phyloP scores from a whole-genome alignment of 2,797 vertebrate genomes.

The Paguma larvata region DNA sequence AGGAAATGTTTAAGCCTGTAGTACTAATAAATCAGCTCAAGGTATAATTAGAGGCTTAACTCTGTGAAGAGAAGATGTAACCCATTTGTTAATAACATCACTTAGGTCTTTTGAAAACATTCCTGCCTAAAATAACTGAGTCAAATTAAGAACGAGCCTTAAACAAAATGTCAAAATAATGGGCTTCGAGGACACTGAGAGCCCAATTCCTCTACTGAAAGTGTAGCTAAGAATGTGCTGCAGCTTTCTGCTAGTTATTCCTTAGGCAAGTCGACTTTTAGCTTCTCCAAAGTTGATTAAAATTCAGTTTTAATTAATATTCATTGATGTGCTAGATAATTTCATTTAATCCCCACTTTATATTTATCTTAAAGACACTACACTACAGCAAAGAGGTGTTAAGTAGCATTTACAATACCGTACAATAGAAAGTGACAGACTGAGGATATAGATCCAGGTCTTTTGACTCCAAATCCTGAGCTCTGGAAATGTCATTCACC shows the following conservation, averaged over 20 bases:
- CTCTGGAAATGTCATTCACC: neutral
- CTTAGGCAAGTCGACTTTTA: neutral
- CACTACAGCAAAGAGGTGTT: neutral
- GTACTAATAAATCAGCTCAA: slow-evolving; percentile 83
- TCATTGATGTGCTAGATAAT: neutral
- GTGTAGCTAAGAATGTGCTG: neutral
- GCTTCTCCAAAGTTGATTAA: slow-evolving; percentile 49
- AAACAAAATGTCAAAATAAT: slow-evolving; percentile 81
- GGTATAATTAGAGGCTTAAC: slow-evolving; percentile 83
- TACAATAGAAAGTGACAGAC: slow-evolving; percentile 19
- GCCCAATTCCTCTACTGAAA: slow-evolving; percentile 34
- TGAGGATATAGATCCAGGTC: neutral
- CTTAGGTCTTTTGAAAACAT: slow-evolving; percentile 79
- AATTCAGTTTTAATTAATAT: slow-evolving; percentile 41
- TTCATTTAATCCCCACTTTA: slow-evolving; percentile 23
- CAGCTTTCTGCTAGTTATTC: slow-evolving; percentile 51
- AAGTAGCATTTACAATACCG: neutral
- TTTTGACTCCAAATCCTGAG: slow-evolving; percentile 12
- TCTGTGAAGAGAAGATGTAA: slow-evolving; percentile 77
- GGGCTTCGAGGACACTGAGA: slow-evolving; percentile 57
- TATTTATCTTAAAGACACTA: neutral
- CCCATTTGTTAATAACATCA: slow-evolving; percentile 83
- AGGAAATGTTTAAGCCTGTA: slow-evolving; percentile 85
- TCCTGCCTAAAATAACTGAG: slow-evolving; percentile 78
- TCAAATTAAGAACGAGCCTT: slow-evolving; percentile 76